A percentile compares a stretch with the other conserved stretches of the same genome.
These are phyloP conservation scores for Spinus pinus DNA, from an alignment of 2,797 vertebrate genomes.

Conservation along the genomic window DNA sequence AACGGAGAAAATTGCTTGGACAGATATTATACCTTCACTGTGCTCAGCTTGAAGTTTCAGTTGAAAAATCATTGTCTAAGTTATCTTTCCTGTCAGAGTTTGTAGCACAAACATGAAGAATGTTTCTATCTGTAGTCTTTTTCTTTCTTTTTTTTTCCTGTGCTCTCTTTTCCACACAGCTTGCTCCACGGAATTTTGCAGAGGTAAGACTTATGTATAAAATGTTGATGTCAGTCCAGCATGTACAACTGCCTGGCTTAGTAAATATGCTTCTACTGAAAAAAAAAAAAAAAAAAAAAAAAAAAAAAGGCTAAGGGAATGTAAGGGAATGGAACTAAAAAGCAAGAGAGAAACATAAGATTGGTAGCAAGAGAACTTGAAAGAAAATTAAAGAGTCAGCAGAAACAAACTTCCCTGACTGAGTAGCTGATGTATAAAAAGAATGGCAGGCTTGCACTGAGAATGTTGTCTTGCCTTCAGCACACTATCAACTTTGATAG, in stretches of 20 bases:
- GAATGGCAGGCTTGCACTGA: not conserved
- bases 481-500: not conserved
- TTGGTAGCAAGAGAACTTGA: not conserved
- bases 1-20: not conserved
- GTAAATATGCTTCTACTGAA: slow-evolving; percentile 38
- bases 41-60: not conserved
- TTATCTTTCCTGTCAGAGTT: slow-evolving; percentile 11
- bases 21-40: not conserved
- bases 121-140: not conserved
- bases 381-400: not conserved
- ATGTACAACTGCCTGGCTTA: slow-evolving; percentile 55
- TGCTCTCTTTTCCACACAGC: not conserved
- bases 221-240: slow-evolving; percentile 49
- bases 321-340: not conserved
- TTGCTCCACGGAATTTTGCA: not conserved
- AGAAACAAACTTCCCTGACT: not conserved
- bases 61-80: not conserved
- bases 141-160: not conserved
- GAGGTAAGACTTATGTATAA: slow-evolving; percentile 34
- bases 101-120: not conserved
- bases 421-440: not conserved
- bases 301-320: not conserved
- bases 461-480: not conserved
- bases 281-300: too few species aligned
- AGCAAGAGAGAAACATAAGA: not conserved